phyloP scores from a whole-genome alignment of 2,797 vertebrate genomes.

The Hafferia zeledoni region DNA sequence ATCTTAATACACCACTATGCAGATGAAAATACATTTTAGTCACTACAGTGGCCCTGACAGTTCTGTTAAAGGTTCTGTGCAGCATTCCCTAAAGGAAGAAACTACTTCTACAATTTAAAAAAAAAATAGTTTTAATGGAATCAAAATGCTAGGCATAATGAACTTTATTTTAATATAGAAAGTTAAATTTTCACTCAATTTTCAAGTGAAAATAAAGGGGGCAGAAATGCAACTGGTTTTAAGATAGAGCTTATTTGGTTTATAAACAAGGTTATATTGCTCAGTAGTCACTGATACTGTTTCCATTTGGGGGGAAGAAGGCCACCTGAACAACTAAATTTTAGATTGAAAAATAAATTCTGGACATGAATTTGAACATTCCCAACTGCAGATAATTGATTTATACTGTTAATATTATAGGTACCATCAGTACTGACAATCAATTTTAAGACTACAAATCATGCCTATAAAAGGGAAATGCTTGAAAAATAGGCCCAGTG shows the following conservation, averaged over 20 bases:
- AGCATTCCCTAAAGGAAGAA: not conserved
- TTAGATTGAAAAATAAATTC: not conserved
- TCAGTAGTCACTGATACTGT: not conserved
- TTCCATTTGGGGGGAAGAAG: not conserved
- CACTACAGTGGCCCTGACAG: not conserved
- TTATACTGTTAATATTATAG: not conserved
- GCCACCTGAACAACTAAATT: not conserved
- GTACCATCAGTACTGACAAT: not conserved
- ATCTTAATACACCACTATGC: not conserved
- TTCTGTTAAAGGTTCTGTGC: not conserved
- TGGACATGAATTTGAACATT: not conserved
- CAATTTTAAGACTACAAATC: not conserved
- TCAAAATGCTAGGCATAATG: not conserved
- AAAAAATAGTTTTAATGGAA: not conserved
- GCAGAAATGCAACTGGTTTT: not conserved
- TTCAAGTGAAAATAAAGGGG: not conserved
- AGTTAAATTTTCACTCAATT: not conserved
- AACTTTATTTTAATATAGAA: not conserved
- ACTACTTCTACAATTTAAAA: not conserved
- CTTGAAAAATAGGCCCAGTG: not conserved
- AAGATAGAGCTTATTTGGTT: not conserved
- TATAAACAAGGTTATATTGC: not conserved
- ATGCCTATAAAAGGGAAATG: not conserved
- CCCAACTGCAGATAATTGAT: not conserved
- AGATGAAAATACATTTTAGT: constrained; percentile 3